Percentiles rank a stretch among this genome's conserved stretches.
Conservation (phyloP, 2,113 vertebrate species). For the Hemibagrus wyckioides region DNA sequence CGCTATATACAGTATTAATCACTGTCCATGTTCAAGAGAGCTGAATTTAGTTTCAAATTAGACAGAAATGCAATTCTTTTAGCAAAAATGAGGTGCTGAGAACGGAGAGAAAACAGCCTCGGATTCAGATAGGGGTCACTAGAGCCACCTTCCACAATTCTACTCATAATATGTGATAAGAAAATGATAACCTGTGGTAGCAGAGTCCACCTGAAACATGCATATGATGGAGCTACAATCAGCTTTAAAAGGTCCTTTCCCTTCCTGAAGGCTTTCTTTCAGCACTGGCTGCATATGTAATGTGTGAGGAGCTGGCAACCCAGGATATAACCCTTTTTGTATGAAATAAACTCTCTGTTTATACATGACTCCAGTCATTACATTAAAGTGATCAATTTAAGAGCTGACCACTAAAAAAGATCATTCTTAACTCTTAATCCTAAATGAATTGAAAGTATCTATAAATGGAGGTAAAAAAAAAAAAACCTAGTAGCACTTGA, state of each 20-base stretch:
- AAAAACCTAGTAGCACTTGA: not conserved
- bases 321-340: not conserved
- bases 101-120: constrained; percentile 29
- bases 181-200: constrained; percentile 44
- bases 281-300: constrained; percentile 29
- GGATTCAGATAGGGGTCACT: constrained; percentile 33
- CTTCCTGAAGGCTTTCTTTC: not conserved
- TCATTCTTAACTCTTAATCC: not conserved
- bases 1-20: constrained; percentile 8
- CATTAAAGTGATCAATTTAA: not conserved
- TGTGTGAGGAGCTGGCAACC: constrained; percentile 19
- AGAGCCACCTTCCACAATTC: constrained; percentile 40
- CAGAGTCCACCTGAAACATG: constrained; percentile 35
- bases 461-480: not conserved
- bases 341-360: constrained; percentile 22
- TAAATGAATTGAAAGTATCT: not conserved
- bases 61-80: constrained; percentile 17
- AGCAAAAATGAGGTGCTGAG: not conserved
- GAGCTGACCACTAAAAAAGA: not conserved
- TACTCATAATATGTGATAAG: constrained; percentile 35
- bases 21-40: not conserved
- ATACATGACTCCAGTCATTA: not conserved
- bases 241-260: constrained; percentile 26
- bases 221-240: constrained; percentile 16
- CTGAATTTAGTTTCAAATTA: not conserved